Evolutionary conservation across 2,888 invertebrate species (phyloP).

Genomic region (Macrosoma leucophasiata): DNA sequence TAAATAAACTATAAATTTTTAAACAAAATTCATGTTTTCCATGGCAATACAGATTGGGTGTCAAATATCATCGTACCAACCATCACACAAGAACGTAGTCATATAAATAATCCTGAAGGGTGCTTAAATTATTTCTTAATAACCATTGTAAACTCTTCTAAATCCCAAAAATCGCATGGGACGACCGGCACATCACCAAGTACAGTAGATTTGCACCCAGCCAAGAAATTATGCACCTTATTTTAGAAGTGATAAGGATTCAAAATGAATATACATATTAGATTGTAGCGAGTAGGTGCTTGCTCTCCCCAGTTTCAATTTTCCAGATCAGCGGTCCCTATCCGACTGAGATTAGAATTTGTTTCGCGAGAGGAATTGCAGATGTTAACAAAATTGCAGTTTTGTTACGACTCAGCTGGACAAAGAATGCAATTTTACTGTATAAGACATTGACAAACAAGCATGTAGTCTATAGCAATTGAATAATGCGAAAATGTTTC

Average conservation of each 20-base stretch:
- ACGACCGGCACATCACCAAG: conserved; percentile 28
- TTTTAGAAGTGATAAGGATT: conserved; percentile 11
- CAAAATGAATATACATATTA: conserved; percentile 13
- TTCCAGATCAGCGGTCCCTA: conserved; percentile 59
- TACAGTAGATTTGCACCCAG: too few relatives aligned
- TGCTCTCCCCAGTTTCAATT: conserved; percentile 57
- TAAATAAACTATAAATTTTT: too few relatives aligned
- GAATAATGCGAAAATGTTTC: too few relatives aligned
- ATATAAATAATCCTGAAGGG: conserved; percentile 4
- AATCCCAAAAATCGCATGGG: conserved; percentile 57
- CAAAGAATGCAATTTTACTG: conserved; percentile 14
- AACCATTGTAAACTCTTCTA: conserved; percentile 36
- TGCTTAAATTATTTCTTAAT: conserved; percentile 45
- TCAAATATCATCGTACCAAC: too few relatives aligned
- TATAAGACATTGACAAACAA: too few relatives aligned
- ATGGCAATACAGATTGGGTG: too few relatives aligned
- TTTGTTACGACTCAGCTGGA: too few relatives aligned
- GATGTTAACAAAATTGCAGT: conserved; percentile 42
- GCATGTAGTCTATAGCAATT: too few relatives aligned
- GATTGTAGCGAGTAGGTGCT: conserved; percentile 13
- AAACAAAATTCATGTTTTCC: too few relatives aligned
- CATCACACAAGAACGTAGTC: too few relatives aligned
- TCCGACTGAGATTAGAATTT: conserved; percentile 43
- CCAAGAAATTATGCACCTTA: conserved; percentile 21
- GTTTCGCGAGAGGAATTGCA: conserved; percentile 30